phyloP scores from a whole-genome alignment of 30 jellyfish, hydroid and myxozoan species.

The Aurelia coerulea region DNA sequence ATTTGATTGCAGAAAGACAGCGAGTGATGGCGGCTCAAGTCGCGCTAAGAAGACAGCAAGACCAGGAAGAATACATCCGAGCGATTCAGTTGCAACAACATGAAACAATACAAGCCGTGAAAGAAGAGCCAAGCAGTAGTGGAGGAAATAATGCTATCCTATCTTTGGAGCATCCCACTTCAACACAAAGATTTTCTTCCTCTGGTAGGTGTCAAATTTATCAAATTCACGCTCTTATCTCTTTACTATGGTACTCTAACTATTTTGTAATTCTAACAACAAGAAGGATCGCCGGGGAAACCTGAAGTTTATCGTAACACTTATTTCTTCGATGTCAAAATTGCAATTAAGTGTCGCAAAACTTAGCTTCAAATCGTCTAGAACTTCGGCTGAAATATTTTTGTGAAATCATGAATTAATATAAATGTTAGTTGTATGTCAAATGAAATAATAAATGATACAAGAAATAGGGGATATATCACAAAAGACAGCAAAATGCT shows the following conservation, averaged over 20 bases:
- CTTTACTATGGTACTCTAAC: background rate
- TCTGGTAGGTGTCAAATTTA: conserved; percentile 60
- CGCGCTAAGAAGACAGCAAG: conserved; percentile 98
- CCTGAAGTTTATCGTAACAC: too few relatives aligned
- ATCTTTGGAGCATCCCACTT: conserved; percentile 44
- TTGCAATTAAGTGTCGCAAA: too few relatives aligned
- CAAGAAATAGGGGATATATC: too few relatives aligned
- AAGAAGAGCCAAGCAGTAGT: conserved; percentile 79
- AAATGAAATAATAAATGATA: too few relatives aligned
- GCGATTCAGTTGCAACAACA: conserved; percentile 95
- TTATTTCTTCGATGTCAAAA: too few relatives aligned
- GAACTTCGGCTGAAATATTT: too few relatives aligned
- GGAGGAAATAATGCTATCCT: conserved; percentile 20
- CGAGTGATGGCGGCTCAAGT: conserved; percentile 99
- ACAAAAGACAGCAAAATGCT: too few relatives aligned
- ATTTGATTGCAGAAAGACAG: conserved; percentile 98
- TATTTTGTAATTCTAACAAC: background rate
- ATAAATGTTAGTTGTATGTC: too few relatives aligned
- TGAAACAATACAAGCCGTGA: conserved; percentile 56
- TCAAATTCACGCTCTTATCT: background rate
- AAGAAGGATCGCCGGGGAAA: too few relatives aligned
- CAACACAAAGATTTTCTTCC: conserved; percentile 69
- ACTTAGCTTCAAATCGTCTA: too few relatives aligned
- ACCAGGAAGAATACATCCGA: conserved; percentile 92
- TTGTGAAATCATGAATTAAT: too few relatives aligned